Conservation (phyloP, 2,888 invertebrate species). For the Prosopocoilus inquinatus region DNA sequence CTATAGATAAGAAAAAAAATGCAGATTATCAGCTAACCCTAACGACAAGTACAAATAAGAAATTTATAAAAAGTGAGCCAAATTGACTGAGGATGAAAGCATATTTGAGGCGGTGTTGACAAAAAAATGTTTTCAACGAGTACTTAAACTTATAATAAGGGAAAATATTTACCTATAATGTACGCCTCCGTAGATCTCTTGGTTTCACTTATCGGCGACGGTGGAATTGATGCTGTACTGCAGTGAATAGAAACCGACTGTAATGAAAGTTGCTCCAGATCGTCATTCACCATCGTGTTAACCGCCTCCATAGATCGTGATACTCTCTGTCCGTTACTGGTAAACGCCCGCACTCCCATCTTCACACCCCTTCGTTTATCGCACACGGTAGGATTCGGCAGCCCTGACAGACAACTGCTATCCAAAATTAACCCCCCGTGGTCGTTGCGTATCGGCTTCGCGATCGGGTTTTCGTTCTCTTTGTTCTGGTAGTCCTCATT, state of each 20-base stretch:
- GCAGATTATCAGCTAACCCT: too few species aligned
- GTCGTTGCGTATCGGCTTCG: constrained; percentile 12
- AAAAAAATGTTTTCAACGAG: too few species aligned
- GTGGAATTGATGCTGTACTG: constrained; percentile 44
- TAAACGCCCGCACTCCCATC: constrained; percentile 71
- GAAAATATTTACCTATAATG: constrained; percentile 57
- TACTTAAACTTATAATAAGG: too few species aligned
- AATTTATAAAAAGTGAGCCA: too few species aligned
- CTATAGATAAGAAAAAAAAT: too few species aligned
- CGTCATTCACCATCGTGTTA: constrained; percentile 39
- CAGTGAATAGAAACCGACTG: constrained; percentile 46
- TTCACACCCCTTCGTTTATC: constrained; percentile 63
- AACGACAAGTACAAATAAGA: too few species aligned
- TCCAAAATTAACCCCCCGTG: constrained; percentile 39
- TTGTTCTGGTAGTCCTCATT: constrained; percentile 64
- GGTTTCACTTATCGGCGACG: constrained; percentile 37
- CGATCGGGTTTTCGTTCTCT: constrained; percentile 65
- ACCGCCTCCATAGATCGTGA: constrained; percentile 48
- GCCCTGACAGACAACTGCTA: constrained; percentile 42
- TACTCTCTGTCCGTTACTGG: constrained; percentile 38
- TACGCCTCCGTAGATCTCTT: constrained; percentile 55
- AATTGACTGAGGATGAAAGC: too few species aligned
- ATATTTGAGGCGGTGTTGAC: too few species aligned
- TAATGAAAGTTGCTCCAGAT: constrained; percentile 46
- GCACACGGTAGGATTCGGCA: constrained; percentile 32